phyloP scores from a whole-genome alignment of 2,113 vertebrate genomes.

The Pimephales promelas region DNA sequence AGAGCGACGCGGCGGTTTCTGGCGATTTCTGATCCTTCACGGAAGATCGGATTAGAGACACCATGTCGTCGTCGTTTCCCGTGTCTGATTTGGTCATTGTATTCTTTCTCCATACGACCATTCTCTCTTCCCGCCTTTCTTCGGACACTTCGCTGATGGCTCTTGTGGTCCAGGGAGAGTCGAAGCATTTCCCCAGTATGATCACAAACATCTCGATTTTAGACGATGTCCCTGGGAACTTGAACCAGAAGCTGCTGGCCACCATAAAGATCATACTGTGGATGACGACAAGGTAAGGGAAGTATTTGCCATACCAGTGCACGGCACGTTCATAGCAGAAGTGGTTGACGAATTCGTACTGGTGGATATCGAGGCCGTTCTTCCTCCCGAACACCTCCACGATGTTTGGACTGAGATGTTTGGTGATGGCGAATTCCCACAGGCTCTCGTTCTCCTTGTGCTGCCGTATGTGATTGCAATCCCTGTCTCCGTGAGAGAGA shows the following conservation, averaged over 20 bases:
- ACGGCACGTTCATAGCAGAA: constrained; percentile 88
- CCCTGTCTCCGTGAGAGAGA: constrained; percentile 63
- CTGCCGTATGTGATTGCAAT: constrained; percentile 75
- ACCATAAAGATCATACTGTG: constrained; percentile 90
- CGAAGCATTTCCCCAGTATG: constrained; percentile 87
- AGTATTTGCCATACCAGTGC: constrained; percentile 92
- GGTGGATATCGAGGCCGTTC: constrained; percentile 87
- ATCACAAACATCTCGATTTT: constrained; percentile 91
- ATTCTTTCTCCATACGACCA: constrained; percentile 65
- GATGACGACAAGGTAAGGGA: constrained; percentile 88
- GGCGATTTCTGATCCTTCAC: constrained; percentile 74
- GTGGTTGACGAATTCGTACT: constrained; percentile 87
- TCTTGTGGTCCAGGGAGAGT: constrained; percentile 88
- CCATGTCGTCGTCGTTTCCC: constrained; percentile 61
- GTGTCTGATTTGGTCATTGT: constrained; percentile 63
- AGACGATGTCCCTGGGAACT: constrained; percentile 88
- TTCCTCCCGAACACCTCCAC: constrained; percentile 77
- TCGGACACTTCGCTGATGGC: constrained; percentile 87
- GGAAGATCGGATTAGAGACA: constrained; percentile 62
- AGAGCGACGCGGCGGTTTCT: constrained; percentile 71
- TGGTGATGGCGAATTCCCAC: constrained; percentile 47
- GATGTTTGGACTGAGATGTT: constrained; percentile 56
- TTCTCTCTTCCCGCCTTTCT: constrained; percentile 70
- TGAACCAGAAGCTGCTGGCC: constrained; percentile 91
- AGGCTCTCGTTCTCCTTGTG: constrained; percentile 60